Conservation (phyloP, 2,888 invertebrate species). For the Diadegma fenestrale region DNA sequence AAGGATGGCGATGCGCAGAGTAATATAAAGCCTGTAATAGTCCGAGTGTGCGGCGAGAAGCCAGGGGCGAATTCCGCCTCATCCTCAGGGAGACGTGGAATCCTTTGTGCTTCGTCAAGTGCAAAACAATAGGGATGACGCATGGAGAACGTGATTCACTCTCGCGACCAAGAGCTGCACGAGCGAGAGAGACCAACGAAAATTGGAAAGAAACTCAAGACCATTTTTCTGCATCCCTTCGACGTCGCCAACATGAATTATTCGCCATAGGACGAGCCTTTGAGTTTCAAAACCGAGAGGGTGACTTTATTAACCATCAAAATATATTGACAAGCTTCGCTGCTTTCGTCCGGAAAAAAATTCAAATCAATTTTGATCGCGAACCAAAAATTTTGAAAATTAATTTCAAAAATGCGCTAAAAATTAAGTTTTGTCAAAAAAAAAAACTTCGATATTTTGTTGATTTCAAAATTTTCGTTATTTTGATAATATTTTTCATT, state of each 20-base stretch:
- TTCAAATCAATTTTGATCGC: neutral
- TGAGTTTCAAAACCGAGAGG: neutral
- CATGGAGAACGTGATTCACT: slow-evolving; percentile 50
- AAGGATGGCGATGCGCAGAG: slow-evolving; percentile 28
- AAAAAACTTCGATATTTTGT: too few species aligned
- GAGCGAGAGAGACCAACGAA: neutral
- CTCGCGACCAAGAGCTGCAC: neutral
- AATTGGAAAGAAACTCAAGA: slow-evolving; percentile 42
- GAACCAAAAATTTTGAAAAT: neutral
- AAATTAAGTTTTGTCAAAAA: too few species aligned
- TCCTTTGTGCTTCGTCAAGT: slow-evolving; percentile 52
- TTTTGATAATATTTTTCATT: too few species aligned
- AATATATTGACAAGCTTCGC: neutral
- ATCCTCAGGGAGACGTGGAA: slow-evolving; percentile 50
- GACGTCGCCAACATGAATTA: neutral
- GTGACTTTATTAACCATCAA: neutral
- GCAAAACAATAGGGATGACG: slow-evolving; percentile 60
- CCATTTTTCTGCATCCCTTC: slow-evolving; percentile 20
- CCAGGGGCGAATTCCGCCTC: slow-evolving; percentile 22
- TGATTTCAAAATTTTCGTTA: too few species aligned
- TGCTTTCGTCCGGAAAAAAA: neutral
- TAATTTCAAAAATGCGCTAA: too few species aligned
- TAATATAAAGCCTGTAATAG: slow-evolving; percentile 42
- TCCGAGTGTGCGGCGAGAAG: slow-evolving; percentile 18
- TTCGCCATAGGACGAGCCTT: slow-evolving; percentile 5